Base-by-base conservation (phyloP, 2,888 invertebrate species). In the Rugalucina vietnamica region DNA sequence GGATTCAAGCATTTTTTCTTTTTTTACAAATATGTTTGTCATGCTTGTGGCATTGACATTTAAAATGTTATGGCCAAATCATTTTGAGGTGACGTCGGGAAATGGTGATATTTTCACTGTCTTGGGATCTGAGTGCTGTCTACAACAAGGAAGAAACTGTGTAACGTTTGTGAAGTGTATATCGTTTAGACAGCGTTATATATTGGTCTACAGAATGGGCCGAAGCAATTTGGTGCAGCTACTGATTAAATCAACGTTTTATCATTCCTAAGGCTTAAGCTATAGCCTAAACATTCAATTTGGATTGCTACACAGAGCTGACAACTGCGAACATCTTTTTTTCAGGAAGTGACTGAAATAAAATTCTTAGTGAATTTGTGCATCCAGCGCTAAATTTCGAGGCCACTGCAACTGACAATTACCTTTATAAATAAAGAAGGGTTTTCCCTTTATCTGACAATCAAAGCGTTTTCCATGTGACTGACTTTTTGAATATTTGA, bases 281-380 rank as follows among this genome's bases (percentile, higher is more conserved):
- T 5, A 29, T 5, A 27, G 3, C 5, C 10, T 24, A 1, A 21
- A 60, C 8, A 27, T 27, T 8, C 29, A 60, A 3, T 3, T 5
- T 5, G 10, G 10, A 10, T 60, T 27, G 8, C 29, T 27, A 60
- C 4, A 10, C 29, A 10, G 29, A 29, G 29, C 27, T 27, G 10
- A 27, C 1, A 27, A 27, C 18, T 5, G 29, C 4, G 5, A 4
- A 4, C 5, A 27, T 21, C 27, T 27, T 60, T 24, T 24, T 60
- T 60, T 60, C 60, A 60, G 60, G 60, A 60, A 60, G 60, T 60
- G 60, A 60, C 60, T 60, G 3, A 60, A 60, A 60, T 60, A 60
- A 60, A 60, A 27, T 29, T 29, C 5, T 60, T 2, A 5, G 5
- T 1, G 8, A 5, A 29, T 60, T 29, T 60, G 8, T 5, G 10